phyloP scores from a whole-genome alignment of 2,797 vertebrate species.

The Discoglossus pictus region DNA sequence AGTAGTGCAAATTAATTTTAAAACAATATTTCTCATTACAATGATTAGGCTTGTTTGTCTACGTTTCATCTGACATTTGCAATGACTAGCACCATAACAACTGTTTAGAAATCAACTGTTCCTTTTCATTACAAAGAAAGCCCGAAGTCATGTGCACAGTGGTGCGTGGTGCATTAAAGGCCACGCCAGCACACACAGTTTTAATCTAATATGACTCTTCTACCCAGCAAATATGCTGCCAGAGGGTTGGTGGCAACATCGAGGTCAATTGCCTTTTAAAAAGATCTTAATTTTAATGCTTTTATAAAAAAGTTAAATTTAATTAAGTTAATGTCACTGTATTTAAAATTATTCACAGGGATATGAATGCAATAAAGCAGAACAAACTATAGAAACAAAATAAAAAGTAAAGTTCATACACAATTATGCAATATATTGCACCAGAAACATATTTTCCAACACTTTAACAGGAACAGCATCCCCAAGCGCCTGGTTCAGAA shows the following conservation, averaged over 20 bases:
- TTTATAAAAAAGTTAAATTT: no score
- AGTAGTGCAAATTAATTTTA: constrained; percentile 2
- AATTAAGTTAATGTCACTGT: no score
- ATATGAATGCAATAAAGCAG: no score
- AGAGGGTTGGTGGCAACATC: background rate
- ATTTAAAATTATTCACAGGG: no score
- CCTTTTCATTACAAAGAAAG: constrained; percentile 18
- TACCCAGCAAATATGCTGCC: background rate
- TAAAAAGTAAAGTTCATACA: no score
- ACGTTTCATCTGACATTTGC: constrained; percentile 39
- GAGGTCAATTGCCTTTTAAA: background rate
- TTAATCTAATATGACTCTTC: constrained; percentile 8
- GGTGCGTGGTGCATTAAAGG: constrained; percentile 26
- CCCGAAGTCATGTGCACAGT: constrained; percentile 19
- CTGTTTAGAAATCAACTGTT: constrained; percentile 34
- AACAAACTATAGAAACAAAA: no score
- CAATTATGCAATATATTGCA: no score
- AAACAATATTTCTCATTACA: no score
- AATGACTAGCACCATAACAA: constrained; percentile 24
- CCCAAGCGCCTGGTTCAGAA: no score
- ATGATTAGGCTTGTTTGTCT: no score
- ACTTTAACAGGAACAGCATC: no score
- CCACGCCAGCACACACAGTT: background rate
- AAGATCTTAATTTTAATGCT: background rate
- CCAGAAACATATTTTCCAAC: no score